phyloP scores from a whole-genome alignment of 1,140 invertebrate genomes.

The Drosophila repletoides region DNA sequence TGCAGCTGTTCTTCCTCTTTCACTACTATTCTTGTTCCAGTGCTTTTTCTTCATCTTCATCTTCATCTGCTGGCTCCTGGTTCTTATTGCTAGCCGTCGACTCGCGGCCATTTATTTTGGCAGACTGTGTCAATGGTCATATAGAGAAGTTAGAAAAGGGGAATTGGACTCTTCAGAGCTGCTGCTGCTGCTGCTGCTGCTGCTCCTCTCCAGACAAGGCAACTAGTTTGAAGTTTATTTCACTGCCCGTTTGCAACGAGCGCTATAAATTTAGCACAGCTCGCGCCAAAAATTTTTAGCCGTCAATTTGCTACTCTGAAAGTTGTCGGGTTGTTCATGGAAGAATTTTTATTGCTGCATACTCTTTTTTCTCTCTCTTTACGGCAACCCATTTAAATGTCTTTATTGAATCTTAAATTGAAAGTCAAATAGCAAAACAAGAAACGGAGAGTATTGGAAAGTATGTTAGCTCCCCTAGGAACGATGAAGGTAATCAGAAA shows the following conservation, averaged over 20 bases:
- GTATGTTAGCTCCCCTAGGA: too few relatives aligned
- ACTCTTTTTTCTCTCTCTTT: background rate
- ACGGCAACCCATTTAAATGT: slow-evolving; percentile 5
- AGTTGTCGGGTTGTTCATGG: slow-evolving; percentile 10
- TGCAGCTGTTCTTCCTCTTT: slow-evolving; percentile 14
- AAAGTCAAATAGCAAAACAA: background rate
- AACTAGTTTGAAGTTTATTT: slow-evolving; percentile 37
- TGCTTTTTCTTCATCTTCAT: background rate
- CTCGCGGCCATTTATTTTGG: slow-evolving; percentile 50
- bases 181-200: background rate
- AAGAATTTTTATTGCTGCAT: slow-evolving; percentile 28
- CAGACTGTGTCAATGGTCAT: slow-evolving; percentile 45
- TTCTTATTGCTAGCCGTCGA: background rate
- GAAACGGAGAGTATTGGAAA: background rate
- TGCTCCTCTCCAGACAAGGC: background rate
- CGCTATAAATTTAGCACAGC: slow-evolving; percentile 49
- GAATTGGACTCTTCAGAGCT: background rate
- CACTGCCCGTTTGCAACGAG: slow-evolving; percentile 3
- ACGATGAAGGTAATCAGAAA: too few relatives aligned
- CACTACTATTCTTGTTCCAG: too few relatives aligned
- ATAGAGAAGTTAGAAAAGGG: background rate
- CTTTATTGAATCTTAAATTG: slow-evolving; percentile 1
- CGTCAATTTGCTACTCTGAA: slow-evolving; percentile 49
- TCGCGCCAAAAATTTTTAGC: slow-evolving; percentile 23
- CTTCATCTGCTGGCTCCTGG: slow-evolving; percentile 3